Conservation (phyloP, 2,113 vertebrate species). For the Anhinga anhinga region DNA sequence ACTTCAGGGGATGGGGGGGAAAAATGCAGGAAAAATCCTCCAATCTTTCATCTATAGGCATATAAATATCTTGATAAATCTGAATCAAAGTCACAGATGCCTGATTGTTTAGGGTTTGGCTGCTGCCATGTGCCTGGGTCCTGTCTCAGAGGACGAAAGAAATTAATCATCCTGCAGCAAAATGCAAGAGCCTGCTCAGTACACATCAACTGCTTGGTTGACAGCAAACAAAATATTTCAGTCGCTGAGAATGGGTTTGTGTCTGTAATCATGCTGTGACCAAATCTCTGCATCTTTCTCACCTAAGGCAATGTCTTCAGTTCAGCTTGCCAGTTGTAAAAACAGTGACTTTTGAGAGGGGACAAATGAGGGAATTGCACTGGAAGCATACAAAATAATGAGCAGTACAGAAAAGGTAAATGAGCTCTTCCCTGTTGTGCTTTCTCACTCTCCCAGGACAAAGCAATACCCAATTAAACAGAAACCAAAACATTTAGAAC, state of each 20-base stretch:
- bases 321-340: not conserved
- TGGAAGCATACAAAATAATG: not conserved
- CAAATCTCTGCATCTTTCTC: conserved; percentile 3
- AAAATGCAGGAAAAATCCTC: not conserved
- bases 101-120: not conserved
- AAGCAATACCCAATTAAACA: not conserved
- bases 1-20: not conserved
- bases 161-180: conserved; percentile 10
- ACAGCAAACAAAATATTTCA: conserved; percentile 6
- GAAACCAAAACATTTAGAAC: not conserved
- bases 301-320: conserved; percentile 11
- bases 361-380: not conserved
- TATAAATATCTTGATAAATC: not conserved
- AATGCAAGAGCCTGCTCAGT: not conserved
- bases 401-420: not conserved
- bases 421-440: not conserved
- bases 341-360: not conserved
- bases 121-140: not conserved
- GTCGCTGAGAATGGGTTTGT: not conserved
- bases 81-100: not conserved
- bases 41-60: not conserved
- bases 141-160: not conserved
- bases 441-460: not conserved
- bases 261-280: conserved; percentile 13
- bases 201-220: not conserved